Conservation (phyloP, 2,888 invertebrate species). For the Teleogryllus oceanicus region DNA sequence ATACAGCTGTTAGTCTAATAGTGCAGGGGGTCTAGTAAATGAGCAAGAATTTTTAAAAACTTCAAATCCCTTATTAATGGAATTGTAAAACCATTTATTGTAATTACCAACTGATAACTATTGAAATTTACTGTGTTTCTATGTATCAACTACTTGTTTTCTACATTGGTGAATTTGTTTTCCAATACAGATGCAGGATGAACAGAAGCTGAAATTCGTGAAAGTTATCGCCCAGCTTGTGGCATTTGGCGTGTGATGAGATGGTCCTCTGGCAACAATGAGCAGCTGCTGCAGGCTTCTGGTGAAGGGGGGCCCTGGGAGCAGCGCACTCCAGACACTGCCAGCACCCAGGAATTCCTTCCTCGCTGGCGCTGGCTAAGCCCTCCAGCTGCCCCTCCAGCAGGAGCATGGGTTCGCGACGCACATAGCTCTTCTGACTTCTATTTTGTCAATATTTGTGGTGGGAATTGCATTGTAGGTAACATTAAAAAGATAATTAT, state of each 20-base stretch:
- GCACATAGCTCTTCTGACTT: conserved; percentile 30
- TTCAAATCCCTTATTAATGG: no score
- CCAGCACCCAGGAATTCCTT: conserved; percentile 85
- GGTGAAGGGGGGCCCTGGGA: conserved; percentile 90
- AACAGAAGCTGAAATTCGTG: conserved; percentile 58
- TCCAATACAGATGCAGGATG: conserved; percentile 64
- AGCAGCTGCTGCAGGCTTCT: conserved; percentile 62
- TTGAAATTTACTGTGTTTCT: no score
- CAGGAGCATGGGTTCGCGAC: conserved; percentile 50
- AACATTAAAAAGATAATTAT: neutral
- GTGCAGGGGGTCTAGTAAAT: no score
- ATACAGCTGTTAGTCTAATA: no score
- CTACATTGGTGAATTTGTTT: neutral
- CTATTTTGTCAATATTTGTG: conserved; percentile 11
- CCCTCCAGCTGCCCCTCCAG: conserved; percentile 50
- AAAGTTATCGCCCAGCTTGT: conserved; percentile 56
- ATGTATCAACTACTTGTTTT: no score
- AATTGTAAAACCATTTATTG: no score
- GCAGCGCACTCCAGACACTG: conserved; percentile 68
- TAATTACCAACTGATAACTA: no score
- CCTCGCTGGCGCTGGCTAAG: conserved; percentile 58
- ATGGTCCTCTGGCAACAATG: conserved; percentile 35
- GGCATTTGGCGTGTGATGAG: conserved; percentile 28
- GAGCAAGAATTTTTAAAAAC: no score
- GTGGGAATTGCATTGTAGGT: neutral